phyloP scores from a whole-genome alignment of 1,140 invertebrate species.

The Drosophila prosaltans region DNA sequence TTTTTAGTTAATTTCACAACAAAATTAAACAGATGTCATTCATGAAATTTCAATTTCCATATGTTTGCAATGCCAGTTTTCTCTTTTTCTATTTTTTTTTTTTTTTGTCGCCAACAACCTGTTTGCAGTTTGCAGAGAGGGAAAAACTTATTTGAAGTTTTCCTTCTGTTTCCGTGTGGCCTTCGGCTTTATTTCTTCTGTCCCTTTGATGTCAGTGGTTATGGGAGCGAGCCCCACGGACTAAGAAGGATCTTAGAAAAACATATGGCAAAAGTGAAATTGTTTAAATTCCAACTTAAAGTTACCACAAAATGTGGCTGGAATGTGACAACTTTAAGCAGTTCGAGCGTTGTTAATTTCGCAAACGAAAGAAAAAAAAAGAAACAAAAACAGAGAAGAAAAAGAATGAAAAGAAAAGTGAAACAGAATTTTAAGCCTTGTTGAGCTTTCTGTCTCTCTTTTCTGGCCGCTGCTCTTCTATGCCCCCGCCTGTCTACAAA shows the following conservation, averaged over 20 bases:
- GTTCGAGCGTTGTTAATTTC: slow-evolving; percentile 2
- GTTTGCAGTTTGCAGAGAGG: not conserved
- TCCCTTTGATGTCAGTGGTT: slow-evolving; percentile 9
- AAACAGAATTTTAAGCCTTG: slow-evolving; percentile 41
- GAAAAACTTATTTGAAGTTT: not conserved
- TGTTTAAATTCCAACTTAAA: slow-evolving; percentile 6
- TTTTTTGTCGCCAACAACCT: not conserved
- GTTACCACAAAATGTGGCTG: not conserved
- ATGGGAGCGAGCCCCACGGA: not conserved
- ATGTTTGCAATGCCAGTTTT: not conserved
- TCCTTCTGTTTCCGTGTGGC: not conserved
- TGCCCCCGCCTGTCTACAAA: slow-evolving; percentile 21
- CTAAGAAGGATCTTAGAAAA: not conserved
- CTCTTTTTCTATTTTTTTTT: no score
- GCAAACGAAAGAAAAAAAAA: not conserved
- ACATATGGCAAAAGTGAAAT: slow-evolving; percentile 4
- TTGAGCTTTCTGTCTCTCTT: slow-evolving; percentile 11
- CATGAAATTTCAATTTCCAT: slow-evolving; percentile 10
- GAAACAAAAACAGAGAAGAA: slow-evolving; percentile 14
- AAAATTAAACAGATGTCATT: not conserved
- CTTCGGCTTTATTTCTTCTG: not conserved
- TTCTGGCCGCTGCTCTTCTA: not conserved
- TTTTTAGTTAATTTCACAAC: no score
- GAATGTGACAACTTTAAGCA: slow-evolving; percentile 11
- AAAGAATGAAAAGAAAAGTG: slow-evolving; percentile 22